Evolutionary conservation across 2,797 vertebrate species (phyloP).

Genomic region (Aselliscus stoliczkanus): DNA sequence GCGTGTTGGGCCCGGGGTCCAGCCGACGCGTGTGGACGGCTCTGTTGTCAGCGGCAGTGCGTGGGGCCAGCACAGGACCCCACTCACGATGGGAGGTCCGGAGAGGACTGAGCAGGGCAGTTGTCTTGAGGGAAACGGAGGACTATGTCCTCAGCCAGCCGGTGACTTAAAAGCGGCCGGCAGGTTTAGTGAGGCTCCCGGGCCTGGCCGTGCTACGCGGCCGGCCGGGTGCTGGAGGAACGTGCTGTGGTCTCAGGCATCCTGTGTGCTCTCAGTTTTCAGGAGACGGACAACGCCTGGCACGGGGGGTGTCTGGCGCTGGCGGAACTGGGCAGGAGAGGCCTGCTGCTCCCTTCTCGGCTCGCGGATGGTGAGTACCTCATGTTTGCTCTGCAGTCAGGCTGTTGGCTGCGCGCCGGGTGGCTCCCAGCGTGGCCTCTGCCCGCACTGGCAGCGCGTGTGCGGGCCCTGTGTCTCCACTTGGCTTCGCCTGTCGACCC

Average conservation of each 20-base stretch:
- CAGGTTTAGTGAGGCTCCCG: neutral
- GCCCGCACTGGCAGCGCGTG: accelerated
- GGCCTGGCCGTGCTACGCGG: no score
- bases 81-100: accelerated
- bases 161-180: neutral
- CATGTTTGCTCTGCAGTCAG: accelerated
- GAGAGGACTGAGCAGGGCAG: neutral
- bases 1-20: no score
- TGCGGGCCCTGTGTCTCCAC: neutral
- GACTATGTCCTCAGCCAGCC: neutral
- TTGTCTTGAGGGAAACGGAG: accelerated
- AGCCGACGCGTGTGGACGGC: no score
- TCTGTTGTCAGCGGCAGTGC: no score
- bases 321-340: slow-evolving; percentile 95
- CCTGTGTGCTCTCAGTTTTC: slow-evolving; percentile 85
- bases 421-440: neutral
- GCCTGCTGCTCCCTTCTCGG: slow-evolving; percentile 92
- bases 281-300: slow-evolving; percentile 95
- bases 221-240: neutral
- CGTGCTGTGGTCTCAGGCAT: neutral
- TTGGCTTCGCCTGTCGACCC: neutral
- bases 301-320: slow-evolving; percentile 96
- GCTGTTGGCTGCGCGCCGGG: neutral
- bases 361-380: slow-evolving; percentile 88
- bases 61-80: neutral